These are phyloP conservation scores for Argopecten irradians DNA, from an alignment of 1,140 invertebrate genomes.

Conservation along the genomic window DNA sequence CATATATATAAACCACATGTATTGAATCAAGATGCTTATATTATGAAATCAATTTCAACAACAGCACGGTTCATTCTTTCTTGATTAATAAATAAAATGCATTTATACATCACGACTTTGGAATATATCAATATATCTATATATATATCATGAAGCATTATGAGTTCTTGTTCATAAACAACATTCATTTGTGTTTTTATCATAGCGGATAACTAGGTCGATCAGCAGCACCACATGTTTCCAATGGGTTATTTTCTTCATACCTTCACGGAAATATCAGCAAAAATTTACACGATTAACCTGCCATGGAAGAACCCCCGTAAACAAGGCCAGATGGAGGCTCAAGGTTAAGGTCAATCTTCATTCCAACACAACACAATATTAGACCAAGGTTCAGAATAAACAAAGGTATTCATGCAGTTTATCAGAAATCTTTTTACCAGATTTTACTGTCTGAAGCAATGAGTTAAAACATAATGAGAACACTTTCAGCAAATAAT, in stretches of 20 bases:
- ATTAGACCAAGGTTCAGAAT: too few relatives aligned
- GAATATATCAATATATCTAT: neutral
- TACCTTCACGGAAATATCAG: neutral
- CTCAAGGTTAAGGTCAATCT: neutral
- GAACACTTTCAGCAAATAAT: too few relatives aligned
- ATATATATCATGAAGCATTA: neutral
- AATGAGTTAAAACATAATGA: too few relatives aligned
- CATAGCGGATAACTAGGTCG: neutral
- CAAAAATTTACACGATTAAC: neutral
- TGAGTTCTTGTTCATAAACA: neutral
- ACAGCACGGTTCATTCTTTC: neutral
- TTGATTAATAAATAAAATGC: neutral
- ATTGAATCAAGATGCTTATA: neutral
- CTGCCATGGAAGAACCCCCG: neutral
- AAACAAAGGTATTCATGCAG: neutral
- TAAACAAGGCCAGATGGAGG: neutral
- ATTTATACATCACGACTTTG: neutral
- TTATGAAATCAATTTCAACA: constrained; percentile 18
- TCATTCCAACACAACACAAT: neutral
- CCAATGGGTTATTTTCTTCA: neutral
- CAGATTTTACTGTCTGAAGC: too few relatives aligned
- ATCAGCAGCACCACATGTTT: neutral
- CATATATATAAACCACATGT: neutral
- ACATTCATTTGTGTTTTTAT: neutral
- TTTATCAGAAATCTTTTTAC: too few relatives aligned